These are phyloP conservation scores for Drymodes brunneopygia DNA, from an alignment of 2,113 vertebrate species.

Conservation along the genomic window DNA sequence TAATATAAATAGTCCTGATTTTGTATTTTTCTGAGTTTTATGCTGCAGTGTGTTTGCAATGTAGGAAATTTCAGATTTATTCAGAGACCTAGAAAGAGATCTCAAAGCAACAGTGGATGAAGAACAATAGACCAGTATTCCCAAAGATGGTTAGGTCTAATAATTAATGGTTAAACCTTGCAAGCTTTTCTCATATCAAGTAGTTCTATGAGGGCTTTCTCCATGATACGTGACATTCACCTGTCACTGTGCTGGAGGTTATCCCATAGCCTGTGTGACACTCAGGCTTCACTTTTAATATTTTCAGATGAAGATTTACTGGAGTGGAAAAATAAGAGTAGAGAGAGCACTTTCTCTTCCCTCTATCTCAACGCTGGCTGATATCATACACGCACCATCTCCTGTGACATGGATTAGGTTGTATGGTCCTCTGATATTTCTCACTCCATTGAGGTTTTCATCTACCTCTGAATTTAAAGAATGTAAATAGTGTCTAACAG, in stretches of 20 bases:
- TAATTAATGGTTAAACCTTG: neutral
- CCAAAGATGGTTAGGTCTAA: neutral
- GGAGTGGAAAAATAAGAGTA: neutral
- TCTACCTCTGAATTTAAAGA: neutral
- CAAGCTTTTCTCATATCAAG: neutral
- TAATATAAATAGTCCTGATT: neutral
- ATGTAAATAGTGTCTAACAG: neutral
- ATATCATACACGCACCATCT: fast-evolving
- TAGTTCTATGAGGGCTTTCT: neutral
- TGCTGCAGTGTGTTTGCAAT: neutral
- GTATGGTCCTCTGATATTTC: neutral
- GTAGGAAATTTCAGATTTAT: neutral
- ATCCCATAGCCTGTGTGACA: neutral
- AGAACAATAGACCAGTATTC: neutral
- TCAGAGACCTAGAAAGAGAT: neutral
- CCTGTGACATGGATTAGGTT: neutral
- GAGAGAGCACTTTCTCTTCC: neutral
- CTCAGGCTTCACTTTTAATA: neutral
- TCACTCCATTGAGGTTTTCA: neutral
- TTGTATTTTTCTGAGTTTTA: neutral
- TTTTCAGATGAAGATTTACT: neutral
- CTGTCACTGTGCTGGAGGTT: neutral
- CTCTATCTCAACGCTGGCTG: neutral
- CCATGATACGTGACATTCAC: neutral
- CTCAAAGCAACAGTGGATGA: neutral